Evolutionary conservation across 2,888 invertebrate species (phyloP), one percentile per base, ranked within the genome.

Genomic region (Drosophila phalerata): DNA sequence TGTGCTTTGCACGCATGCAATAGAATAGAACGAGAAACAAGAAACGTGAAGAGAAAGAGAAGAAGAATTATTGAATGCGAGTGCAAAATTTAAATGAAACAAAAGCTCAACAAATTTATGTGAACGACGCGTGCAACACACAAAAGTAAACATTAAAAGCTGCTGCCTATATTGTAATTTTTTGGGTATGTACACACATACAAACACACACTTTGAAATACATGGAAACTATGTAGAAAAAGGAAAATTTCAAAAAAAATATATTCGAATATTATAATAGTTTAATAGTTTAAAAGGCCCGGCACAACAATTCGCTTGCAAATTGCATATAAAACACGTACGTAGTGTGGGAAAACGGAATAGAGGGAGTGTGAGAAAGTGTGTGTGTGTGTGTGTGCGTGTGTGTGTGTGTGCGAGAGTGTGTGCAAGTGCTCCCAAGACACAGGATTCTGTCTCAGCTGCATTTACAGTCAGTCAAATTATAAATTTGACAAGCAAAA

Each of bases 1-100:
- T 90, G 89, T 90, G 85, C 90, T 85, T 83, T 75, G 81, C 79
- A 72, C 70, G 73, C 83, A 55, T 70, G 65, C 64, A 70, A 25
- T 22, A 22, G 47, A 70, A 25, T 19, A 25, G 47, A 13, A 60
- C 22, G 28, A 28, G 6, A 8, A 28, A 22, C 22, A 17, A 15
- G 49, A 34, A 58, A 56, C 45, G 30, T 10, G 28, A 53, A 40
- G 22, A 40, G 17, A 2, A 37, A 19, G 19, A 17, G 47, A 2
- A 37, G n/a, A 15, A 17, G 47, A 9, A 45, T 58, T 62, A 71
- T 48, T 56, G 72, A 74, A 70, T 78, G 63, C 72, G 45, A 71
- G 70, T 77, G 77, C 69, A 72, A 72, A 81, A 82, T 69, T 86
- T 61, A 72, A 84, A 86, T 84, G 75, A 28, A 28, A 28, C 13